Evolutionary conservation across 2,888 invertebrate species (phyloP), one percentile per base, ranked within the genome.

Genomic region (Patella ulyssiponensis): DNA sequence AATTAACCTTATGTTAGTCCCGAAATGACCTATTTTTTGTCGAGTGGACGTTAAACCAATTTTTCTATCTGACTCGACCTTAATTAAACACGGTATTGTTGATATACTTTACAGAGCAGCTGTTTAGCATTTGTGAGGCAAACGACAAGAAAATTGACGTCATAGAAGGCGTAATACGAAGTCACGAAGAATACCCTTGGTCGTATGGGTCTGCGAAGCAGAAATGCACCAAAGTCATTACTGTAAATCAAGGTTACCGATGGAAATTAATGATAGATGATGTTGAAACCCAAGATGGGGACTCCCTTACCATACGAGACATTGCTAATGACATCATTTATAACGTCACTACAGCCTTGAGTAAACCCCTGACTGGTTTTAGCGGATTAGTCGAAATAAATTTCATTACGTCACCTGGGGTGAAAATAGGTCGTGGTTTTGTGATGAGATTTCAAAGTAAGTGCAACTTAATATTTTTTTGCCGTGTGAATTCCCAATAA

Each of bases 101-200:
- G 7, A 9, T 44, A 7, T 17, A 15, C 4, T 73, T 71, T 76
- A 14, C 77, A 81, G 81, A 76, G 7, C 51, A 76, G 0, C 75
- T 81, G 20, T 70, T 74, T 58, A 69, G 77, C 71, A 77, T 81
- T 20, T 81, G 81, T 52, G 75, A 71, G 56, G 33, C 23, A 23
- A 52, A 12, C 5, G 23, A 69, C 17, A 69, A 54, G 44, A 44
- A 53, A 15, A 69, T 73, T 20, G 53, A 17, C 44, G 51, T 52
- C 33, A 12, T n/a, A 20, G 11, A 20, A 15, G 77, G 77, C 15
- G 27, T 78, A 15, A n/a, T 78, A 11, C 44, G 72, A 15, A 78
- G 77, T 69, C 77, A 78, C 71, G 27, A 15, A 20, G n/a, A 75
- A 69, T 75, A 71, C 44, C 77, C 77, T n/a, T 78, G 77, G 77